phyloP scores from a whole-genome alignment of 2,113 vertebrate species.

The Pandion haliaetus region DNA sequence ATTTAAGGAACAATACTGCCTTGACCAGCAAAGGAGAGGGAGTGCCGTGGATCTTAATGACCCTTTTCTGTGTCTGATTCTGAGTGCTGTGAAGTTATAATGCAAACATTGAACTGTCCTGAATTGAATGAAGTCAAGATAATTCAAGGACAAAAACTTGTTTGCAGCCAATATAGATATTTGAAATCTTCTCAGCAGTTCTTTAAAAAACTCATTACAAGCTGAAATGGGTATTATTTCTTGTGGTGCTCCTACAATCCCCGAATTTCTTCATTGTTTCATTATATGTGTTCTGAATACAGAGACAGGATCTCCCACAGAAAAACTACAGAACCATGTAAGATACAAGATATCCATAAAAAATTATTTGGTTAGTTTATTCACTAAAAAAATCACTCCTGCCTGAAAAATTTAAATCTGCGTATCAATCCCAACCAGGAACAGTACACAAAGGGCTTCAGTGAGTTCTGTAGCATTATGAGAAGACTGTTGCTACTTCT shows the following conservation, averaged over 20 bases:
- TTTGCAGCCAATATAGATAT: neutral
- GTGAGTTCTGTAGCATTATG: neutral
- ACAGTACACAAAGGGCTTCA: fast-evolving
- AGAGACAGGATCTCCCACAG: neutral
- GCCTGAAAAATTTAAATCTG: neutral
- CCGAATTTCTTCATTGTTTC: neutral
- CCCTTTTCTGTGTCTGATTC: neutral
- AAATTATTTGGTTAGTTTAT: neutral
- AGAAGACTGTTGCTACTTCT: neutral
- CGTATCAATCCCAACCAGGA: neutral
- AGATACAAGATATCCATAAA: neutral
- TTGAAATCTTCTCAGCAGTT: neutral
- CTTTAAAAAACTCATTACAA: conserved; percentile 18
- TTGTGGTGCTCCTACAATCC: neutral
- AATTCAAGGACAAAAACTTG: conserved; percentile 32
- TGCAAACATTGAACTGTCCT: neutral
- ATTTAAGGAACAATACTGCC: neutral
- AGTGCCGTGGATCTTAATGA: neutral
- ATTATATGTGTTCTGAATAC: neutral
- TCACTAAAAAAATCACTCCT: neutral
- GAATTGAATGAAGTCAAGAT: neutral
- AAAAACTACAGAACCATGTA: neutral
- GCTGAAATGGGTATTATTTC: neutral
- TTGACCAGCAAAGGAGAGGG: neutral
- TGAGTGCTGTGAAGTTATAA: neutral